Evolutionary conservation across 2,797 vertebrate species (phyloP).

Genomic region (Rhinatrema bivittatum): DNA sequence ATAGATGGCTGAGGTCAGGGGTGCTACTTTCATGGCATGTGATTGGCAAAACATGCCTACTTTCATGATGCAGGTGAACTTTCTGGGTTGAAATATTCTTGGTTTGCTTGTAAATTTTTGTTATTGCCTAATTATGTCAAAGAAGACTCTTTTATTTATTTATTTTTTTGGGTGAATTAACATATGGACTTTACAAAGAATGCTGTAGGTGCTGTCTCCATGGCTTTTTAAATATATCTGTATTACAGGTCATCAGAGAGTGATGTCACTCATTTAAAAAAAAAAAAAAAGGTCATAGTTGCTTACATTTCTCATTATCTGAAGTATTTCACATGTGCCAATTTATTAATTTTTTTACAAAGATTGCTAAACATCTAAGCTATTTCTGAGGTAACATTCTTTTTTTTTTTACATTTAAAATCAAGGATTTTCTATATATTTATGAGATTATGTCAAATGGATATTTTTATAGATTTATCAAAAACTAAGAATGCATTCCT

Average conservation of each 20-base stretch:
- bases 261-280: constrained; percentile 43
- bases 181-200: constrained; percentile 49
- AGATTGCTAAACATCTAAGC: too few relatives aligned
- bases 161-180: constrained; percentile 65
- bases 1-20: constrained; percentile 66
- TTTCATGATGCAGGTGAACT: constrained; percentile 67
- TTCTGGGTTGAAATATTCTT: constrained; percentile 63
- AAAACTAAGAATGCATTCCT: too few relatives aligned
- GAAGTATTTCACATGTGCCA: too few relatives aligned
- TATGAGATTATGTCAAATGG: too few relatives aligned
- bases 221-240: constrained; percentile 33
- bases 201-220: constrained; percentile 39
- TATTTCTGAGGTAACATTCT: too few relatives aligned
- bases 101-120: constrained; percentile 62
- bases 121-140: constrained; percentile 67
- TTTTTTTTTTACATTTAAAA: neutral
- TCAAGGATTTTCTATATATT: too few relatives aligned
- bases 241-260: constrained; percentile 35
- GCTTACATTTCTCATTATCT: too few relatives aligned
- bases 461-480: too few relatives aligned
- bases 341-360: too few relatives aligned
- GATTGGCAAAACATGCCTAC: constrained; percentile 69
- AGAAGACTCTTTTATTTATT: too few relatives aligned
- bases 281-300: constrained; percentile 37
- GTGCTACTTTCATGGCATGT: constrained; percentile 64